These are phyloP conservation scores for Enteromius afrohamiltoni DNA, from an alignment of 2,797 vertebrate genomes.

Conservation along the genomic window DNA sequence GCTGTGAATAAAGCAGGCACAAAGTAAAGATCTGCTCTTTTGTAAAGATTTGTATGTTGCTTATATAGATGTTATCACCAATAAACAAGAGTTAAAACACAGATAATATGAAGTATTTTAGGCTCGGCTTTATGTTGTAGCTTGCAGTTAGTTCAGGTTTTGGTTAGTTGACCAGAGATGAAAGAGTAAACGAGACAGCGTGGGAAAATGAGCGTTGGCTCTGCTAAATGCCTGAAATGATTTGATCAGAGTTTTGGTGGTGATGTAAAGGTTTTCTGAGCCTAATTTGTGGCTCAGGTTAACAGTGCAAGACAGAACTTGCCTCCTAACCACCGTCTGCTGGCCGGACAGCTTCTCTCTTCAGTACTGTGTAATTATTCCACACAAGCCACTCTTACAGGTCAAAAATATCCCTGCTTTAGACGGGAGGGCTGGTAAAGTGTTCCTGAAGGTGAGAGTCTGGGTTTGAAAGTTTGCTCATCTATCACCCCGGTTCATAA, in stretches of 20 bases:
- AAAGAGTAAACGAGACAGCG: neutral
- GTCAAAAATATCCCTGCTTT: conserved; percentile 2
- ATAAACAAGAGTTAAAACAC: neutral
- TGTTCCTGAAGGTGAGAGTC: neutral
- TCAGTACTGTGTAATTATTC: conserved; percentile 43
- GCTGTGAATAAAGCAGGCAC: neutral
- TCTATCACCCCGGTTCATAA: neutral
- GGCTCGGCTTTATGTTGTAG: too few relatives aligned
- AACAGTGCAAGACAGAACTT: conserved; percentile 48
- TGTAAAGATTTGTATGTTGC: neutral
- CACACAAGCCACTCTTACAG: conserved; percentile 7
- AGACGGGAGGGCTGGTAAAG: neutral
- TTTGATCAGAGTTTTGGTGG: neutral
- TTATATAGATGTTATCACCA: neutral
- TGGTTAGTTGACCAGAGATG: neutral
- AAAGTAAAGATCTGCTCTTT: neutral
- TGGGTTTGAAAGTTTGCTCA: neutral
- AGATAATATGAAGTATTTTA: neutral
- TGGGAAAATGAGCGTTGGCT: neutral
- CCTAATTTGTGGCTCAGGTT: neutral
- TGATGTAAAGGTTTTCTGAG: neutral
- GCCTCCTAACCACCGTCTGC: conserved; percentile 35
- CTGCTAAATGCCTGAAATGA: neutral
- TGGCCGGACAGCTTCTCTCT: conserved; percentile 22
- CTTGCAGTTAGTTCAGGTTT: neutral